These are phyloP conservation scores for Stictonetta naevosa DNA, from an alignment of 2,113 vertebrate genomes.

Conservation along the genomic window DNA sequence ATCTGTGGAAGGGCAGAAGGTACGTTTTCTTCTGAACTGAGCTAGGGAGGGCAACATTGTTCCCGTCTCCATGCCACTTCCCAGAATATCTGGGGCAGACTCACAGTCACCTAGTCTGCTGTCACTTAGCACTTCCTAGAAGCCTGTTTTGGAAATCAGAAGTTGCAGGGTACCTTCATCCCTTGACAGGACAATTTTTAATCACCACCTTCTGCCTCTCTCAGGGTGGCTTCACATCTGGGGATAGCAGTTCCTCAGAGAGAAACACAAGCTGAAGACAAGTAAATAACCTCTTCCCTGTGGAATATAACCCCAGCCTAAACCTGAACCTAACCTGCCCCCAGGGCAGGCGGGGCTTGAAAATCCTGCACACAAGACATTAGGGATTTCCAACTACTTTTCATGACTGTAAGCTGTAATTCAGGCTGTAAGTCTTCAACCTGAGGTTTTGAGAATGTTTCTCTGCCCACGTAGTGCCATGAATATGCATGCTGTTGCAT, in stretches of 20 bases:
- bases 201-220: not conserved
- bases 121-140: not conserved
- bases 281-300: not conserved
- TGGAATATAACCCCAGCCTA: not conserved
- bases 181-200: not conserved
- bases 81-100: rapidly evolving
- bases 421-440: not conserved
- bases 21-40: not conserved
- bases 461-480: not conserved
- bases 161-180: not conserved
- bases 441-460: not conserved
- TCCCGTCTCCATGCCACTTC: not conserved
- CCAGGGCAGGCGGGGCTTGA: not conserved
- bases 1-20: not conserved
- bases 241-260: not conserved
- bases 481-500: not conserved
- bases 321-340: not conserved
- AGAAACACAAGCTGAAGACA: not conserved
- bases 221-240: not conserved
- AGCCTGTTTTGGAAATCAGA: not conserved
- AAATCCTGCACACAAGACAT: not conserved
- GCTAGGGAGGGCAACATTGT: not conserved
- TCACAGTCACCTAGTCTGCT: rapidly evolving
- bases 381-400: not conserved
- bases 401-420: not conserved